Evolutionary conservation across 2,797 vertebrate species (phyloP).

Genomic region (Selene dorsalis): DNA sequence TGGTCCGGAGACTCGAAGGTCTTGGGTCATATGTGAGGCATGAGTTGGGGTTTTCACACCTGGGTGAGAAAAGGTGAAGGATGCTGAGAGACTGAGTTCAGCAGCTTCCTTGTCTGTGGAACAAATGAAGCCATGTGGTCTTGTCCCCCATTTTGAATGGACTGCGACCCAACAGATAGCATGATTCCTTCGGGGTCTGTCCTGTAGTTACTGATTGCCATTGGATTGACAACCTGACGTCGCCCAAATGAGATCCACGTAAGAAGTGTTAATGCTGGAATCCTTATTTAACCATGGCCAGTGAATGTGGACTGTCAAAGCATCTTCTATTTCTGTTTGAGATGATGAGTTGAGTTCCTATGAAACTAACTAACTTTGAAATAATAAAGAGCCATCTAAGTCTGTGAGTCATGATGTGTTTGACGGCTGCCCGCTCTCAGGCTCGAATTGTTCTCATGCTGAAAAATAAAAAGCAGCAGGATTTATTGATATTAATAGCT

Average conservation of each 20-base stretch:
- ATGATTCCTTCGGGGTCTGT: too few species aligned
- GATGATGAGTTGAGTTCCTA: not conserved
- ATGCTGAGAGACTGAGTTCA: too few species aligned
- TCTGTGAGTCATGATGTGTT: not conserved
- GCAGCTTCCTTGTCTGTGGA: too few species aligned
- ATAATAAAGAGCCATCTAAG: not conserved
- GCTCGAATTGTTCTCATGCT: slow-evolving; percentile 6
- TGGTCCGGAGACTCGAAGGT: too few species aligned
- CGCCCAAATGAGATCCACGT: not conserved
- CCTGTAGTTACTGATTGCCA: not conserved
- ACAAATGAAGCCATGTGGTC: too few species aligned
- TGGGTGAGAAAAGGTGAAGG: too few species aligned
- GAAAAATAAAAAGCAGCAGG: slow-evolving; percentile 14
- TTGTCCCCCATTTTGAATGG: too few species aligned
- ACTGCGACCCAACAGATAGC: too few species aligned
- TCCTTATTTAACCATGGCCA: not conserved
- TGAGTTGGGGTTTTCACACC: too few species aligned
- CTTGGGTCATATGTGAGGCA: too few species aligned
- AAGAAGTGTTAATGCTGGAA: not conserved
- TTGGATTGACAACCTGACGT: too few species aligned
- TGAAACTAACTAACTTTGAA: slow-evolving; percentile 14
- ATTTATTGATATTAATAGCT: slow-evolving; percentile 10
- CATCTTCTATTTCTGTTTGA: not conserved
- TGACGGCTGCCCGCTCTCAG: not conserved
- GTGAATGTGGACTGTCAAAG: not conserved